Conservation (phyloP, 1,140 invertebrate species). For the Camponotus floridanus region DNA sequence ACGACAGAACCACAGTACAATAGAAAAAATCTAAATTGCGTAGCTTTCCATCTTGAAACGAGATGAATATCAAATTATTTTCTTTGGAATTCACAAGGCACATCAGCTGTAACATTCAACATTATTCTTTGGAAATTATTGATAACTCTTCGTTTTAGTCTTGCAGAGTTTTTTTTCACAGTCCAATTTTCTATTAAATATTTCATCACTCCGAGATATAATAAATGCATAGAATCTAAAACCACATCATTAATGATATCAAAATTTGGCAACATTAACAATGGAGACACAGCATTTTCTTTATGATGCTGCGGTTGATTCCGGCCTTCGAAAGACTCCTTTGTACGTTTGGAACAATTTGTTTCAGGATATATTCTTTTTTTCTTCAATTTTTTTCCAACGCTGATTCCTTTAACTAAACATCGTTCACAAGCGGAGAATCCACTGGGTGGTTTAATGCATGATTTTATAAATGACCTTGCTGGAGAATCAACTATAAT, state of each 20-base stretch:
- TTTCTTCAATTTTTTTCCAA: background rate
- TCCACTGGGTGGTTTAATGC: background rate
- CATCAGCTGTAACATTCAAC: background rate
- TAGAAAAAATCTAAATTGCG: conserved; percentile 4
- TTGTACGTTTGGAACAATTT: background rate
- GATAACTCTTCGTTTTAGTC: background rate
- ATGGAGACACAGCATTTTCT: background rate
- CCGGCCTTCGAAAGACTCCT: background rate
- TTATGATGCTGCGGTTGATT: conserved; percentile 6
- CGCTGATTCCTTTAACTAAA: background rate
- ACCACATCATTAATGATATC: background rate
- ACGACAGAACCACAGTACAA: background rate
- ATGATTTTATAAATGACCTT: conserved; percentile 15
- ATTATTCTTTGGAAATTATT: background rate
- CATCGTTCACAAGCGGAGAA: conserved; percentile 5
- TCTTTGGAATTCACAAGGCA: conserved; percentile 10
- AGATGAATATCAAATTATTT: conserved; percentile 4
- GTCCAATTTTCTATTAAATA: conserved; percentile 1
- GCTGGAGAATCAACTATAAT: conserved; percentile 6
- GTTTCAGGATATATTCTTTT: conserved; percentile 4
- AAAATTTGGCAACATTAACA: background rate
- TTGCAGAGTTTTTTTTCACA: background rate
- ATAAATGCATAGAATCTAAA: background rate
- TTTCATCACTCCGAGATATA: conserved; percentile 11
- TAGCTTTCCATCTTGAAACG: conserved; percentile 18